Conservation (phyloP, 2,113 vertebrate species). For the Lontra canadensis region DNA sequence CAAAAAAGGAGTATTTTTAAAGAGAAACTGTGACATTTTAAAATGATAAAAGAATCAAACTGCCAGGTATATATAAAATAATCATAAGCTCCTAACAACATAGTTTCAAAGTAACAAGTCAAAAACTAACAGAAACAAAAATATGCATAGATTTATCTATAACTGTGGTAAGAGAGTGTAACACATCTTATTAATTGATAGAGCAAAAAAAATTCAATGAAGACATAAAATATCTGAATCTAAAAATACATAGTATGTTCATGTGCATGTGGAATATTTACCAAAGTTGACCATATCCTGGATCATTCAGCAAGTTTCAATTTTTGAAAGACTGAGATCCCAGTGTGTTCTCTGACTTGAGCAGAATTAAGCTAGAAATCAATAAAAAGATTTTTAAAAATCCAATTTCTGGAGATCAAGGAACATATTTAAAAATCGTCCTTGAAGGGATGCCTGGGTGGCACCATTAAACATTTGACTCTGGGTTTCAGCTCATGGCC, state of each 20-base stretch:
- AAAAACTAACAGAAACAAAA: background rate
- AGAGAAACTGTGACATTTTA: background rate
- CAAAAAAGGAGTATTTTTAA: conserved; percentile 7
- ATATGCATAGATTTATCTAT: background rate
- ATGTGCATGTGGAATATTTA: background rate
- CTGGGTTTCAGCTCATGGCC: background rate
- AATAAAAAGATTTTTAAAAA: background rate
- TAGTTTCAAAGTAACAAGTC: background rate
- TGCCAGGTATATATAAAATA: background rate
- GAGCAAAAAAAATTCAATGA: conserved; percentile 7
- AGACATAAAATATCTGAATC: background rate
- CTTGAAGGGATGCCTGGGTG: background rate
- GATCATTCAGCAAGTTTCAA: background rate
- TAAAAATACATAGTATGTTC: background rate
- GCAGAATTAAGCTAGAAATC: background rate
- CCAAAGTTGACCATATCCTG: background rate
- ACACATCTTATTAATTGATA: background rate
- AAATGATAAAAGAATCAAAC: background rate
- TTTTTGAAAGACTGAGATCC: background rate
- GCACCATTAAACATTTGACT: background rate
- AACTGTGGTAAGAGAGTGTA: background rate
- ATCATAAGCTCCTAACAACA: background rate
- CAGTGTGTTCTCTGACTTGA: background rate
- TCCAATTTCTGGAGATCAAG: background rate
- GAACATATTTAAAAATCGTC: background rate